Evolutionary conservation across 2,888 invertebrate species (phyloP).

Genomic region (Agrotis segetum): DNA sequence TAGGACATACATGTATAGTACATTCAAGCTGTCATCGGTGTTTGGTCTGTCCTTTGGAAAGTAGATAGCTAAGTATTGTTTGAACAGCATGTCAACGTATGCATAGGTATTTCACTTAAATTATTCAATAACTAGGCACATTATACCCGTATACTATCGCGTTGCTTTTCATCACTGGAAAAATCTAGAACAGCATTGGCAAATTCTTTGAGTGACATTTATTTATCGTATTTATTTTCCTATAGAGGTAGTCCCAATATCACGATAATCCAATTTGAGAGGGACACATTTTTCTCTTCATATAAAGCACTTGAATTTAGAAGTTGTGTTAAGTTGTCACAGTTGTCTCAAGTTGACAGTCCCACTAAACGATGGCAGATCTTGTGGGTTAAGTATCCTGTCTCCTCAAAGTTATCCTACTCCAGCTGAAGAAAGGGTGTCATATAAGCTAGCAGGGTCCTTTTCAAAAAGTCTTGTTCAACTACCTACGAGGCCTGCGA

Average conservation of each 20-base stretch:
- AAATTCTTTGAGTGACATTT: slow-evolving; percentile 11
- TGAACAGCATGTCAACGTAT: slow-evolving; percentile 11
- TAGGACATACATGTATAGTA: not conserved
- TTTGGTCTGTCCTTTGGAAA: slow-evolving; percentile 1
- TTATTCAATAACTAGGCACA: slow-evolving; percentile 34
- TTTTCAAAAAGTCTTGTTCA: too few relatives aligned
- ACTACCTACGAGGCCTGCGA: too few relatives aligned
- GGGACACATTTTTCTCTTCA: not conserved
- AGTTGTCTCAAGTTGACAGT: too few relatives aligned
- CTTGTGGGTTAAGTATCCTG: too few relatives aligned
- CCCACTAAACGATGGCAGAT: too few relatives aligned
- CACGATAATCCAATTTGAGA: not conserved
- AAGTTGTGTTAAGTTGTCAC: too few relatives aligned
- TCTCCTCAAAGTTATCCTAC: too few relatives aligned
- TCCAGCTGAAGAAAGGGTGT: too few relatives aligned
- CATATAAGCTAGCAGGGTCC: too few relatives aligned
- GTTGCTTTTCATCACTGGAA: slow-evolving; percentile 28
- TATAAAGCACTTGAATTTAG: too few relatives aligned
- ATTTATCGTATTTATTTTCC: slow-evolving; percentile 1
- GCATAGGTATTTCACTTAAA: slow-evolving; percentile 24
- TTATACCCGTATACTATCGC: slow-evolving; percentile 37
- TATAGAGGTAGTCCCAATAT: too few relatives aligned
- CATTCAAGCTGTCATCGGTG: not conserved
- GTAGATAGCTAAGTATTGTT: slow-evolving; percentile 10
- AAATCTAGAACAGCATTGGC: slow-evolving; percentile 20